Evolutionary conservation across 1,140 invertebrate species (phyloP).

Genomic region (Armadillidium nasatum): DNA sequence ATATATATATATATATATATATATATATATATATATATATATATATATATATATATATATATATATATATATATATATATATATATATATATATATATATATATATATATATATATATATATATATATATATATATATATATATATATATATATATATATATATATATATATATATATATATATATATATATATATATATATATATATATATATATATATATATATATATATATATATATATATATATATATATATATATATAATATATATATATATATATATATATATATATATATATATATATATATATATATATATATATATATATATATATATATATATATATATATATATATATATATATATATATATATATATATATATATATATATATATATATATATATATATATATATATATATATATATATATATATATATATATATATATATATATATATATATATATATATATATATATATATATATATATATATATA

Average conservation of each 20-base stretch:
- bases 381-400: background rate
- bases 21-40: too few species aligned
- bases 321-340: too few species aligned
- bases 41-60: too few species aligned
- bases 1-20: too few species aligned
- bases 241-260: constrained; percentile 21
- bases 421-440: constrained; percentile 20
- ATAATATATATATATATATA: constrained; percentile 8
- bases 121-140: too few species aligned
- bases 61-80: background rate
- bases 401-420: constrained; percentile 18
- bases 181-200: constrained; percentile 21
- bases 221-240: constrained; percentile 17
- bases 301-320: too few species aligned
- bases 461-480: constrained; percentile 17
- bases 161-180: constrained; percentile 8
- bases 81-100: background rate
- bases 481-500: constrained; percentile 12
- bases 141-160: too few species aligned
- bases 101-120: too few species aligned
- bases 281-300: background rate
- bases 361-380: too few species aligned
- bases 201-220: constrained; percentile 10
- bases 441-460: constrained; percentile 17
- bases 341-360: too few species aligned